These are phyloP conservation scores for Arnoldichthys spilopterus DNA, from an alignment of 2,797 vertebrate genomes.

Conservation along the genomic window DNA sequence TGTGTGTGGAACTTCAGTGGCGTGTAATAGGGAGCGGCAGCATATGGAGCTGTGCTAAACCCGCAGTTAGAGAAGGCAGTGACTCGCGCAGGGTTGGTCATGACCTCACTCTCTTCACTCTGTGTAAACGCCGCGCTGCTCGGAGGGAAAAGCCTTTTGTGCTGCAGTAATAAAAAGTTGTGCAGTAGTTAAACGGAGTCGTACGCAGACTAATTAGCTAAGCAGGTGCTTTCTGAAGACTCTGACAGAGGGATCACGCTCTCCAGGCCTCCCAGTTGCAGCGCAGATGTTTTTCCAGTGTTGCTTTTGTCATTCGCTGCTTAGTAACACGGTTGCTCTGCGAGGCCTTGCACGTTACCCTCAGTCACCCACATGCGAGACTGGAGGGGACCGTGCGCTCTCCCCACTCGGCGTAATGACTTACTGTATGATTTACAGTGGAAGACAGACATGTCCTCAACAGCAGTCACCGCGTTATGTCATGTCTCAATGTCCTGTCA, in stretches of 20 bases:
- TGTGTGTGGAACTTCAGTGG: conserved; percentile 6
- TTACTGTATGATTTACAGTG: conserved; percentile 37
- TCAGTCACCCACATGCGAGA: conserved; percentile 8
- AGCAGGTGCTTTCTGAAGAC: conserved; percentile 64
- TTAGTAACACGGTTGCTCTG: conserved; percentile 46
- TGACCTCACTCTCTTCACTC: conserved; percentile 30
- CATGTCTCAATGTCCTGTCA: conserved; percentile 32
- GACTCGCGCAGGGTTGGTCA: background rate
- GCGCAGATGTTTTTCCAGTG: conserved; percentile 40
- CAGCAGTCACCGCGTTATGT: conserved; percentile 19
- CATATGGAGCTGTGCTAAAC: conserved; percentile 29
- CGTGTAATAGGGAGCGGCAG: conserved; percentile 32
- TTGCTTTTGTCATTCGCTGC: conserved; percentile 36
- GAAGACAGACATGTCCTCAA: conserved; percentile 42
- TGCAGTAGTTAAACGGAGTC: conserved; percentile 76
- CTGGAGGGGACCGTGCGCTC: background rate
- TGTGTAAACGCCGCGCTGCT: conserved; percentile 3
- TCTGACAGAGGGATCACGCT: conserved; percentile 31
- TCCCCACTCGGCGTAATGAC: conserved; percentile 17
- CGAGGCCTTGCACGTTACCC: conserved; percentile 19
- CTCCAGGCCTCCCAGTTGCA: conserved; percentile 19
- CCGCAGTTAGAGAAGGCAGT: background rate
- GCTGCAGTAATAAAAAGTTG: conserved; percentile 66
- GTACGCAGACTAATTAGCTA: conserved; percentile 70
- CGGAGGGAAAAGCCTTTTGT: conserved; percentile 68